A percentile compares a stretch with the other conserved stretches of the same genome.
Evolutionary conservation across 2,888 invertebrate species (phyloP).

Genomic region (Drosophila lutescens): DNA sequence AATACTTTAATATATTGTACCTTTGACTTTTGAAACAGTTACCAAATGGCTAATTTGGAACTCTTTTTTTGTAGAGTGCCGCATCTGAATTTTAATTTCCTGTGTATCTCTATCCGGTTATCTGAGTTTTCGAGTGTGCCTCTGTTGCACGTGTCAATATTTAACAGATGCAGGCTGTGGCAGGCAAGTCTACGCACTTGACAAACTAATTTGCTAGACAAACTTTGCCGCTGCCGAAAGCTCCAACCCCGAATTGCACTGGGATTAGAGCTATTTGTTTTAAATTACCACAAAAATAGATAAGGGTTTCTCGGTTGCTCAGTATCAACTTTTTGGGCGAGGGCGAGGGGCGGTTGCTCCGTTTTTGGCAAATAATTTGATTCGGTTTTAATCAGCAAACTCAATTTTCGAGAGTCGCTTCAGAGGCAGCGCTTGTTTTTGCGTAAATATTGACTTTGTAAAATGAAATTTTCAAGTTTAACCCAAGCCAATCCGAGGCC

Average conservation of each 20-base stretch:
- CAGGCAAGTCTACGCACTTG: conserved; percentile 64
- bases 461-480: conserved; percentile 81
- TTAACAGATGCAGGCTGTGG: conserved; percentile 49
- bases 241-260: conserved; percentile 22
- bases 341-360: conserved; percentile 42
- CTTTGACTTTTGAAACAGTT: not conserved
- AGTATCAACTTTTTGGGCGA: conserved; percentile 43
- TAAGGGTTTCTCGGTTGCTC: conserved; percentile 57
- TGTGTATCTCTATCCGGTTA: conserved; percentile 49
- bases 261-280: conserved; percentile 74
- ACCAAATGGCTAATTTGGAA: not conserved
- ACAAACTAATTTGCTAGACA: conserved; percentile 77
- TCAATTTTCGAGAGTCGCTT: conserved; percentile 26
- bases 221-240: conserved; percentile 56
- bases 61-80: not conserved
- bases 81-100: conserved; percentile 63
- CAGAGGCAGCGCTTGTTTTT: conserved; percentile 33
- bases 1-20: not conserved
- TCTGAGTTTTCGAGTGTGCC: conserved; percentile 17
- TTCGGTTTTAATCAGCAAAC: conserved; percentile 84
- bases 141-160: conserved; percentile 66
- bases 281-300: conserved; percentile 82
- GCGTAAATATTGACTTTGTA: conserved; percentile 80
- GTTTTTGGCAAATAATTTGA: conserved; percentile 83
- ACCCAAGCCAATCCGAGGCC: conserved; percentile 63